These are phyloP conservation scores for Solea solea DNA, from an alignment of 2,113 vertebrate species.

Conservation along the genomic window DNA sequence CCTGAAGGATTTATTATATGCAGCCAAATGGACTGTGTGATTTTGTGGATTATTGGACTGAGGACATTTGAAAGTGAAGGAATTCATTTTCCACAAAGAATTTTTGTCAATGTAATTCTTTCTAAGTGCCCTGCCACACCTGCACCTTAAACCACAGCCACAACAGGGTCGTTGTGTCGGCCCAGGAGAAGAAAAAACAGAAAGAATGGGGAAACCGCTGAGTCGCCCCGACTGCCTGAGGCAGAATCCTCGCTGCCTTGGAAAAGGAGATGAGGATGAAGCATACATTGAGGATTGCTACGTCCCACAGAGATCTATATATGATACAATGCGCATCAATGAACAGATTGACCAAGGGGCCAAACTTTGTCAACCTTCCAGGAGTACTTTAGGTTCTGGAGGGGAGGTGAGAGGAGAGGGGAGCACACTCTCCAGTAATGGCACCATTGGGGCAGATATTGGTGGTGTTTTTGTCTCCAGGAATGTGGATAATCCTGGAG, in stretches of 20 bases:
- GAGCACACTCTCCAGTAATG: constrained; percentile 95
- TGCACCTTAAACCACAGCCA: constrained; percentile 35
- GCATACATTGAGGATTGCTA: constrained; percentile 99
- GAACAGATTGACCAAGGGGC: constrained; percentile 98
- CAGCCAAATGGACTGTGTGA: constrained; percentile 59
- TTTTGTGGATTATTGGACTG: constrained; percentile 43
- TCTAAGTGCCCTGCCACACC: constrained; percentile 23
- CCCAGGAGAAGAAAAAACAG: constrained; percentile 10
- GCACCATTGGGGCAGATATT: constrained; percentile 87
- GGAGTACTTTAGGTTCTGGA: constrained; percentile 89
- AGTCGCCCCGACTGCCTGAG: constrained; percentile 98
- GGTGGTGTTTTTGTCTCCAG: constrained; percentile 86
- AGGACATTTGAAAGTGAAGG: constrained; percentile 37
- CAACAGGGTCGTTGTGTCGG: constrained; percentile 20
- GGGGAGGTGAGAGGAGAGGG: constrained; percentile 83
- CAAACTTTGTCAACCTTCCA: constrained; percentile 93
- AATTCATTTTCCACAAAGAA: constrained; percentile 18
- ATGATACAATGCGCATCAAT: constrained; percentile 99
- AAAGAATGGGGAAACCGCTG: constrained; percentile 95
- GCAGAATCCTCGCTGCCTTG: constrained; percentile 94
- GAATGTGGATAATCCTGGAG: constrained; percentile 65
- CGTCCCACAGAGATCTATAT: constrained; percentile 98
- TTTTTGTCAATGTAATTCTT: constrained; percentile 19
- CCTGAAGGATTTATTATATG: constrained; percentile 36
- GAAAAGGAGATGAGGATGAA: constrained; percentile 97